phyloP scores from a whole-genome alignment of 1,140 invertebrate genomes.

The Trissolcus basalis region DNA sequence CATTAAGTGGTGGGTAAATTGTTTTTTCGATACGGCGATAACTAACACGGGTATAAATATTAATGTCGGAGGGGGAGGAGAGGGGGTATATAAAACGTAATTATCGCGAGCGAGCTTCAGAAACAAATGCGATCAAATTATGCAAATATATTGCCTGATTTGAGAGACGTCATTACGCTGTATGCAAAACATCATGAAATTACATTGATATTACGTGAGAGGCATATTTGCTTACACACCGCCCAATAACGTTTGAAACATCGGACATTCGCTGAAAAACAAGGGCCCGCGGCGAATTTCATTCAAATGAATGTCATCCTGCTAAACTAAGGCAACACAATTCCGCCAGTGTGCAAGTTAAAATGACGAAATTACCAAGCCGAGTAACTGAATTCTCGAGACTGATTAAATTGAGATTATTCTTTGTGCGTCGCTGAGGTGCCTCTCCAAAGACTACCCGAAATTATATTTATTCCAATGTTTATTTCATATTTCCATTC shows the following conservation, averaged over 20 bases:
- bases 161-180: slow-evolving; percentile 36
- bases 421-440: neutral
- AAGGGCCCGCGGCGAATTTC: slow-evolving; percentile 20
- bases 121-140: slow-evolving; percentile 24
- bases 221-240: slow-evolving; percentile 29
- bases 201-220: slow-evolving; percentile 44
- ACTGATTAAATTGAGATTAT: slow-evolving; percentile 54
- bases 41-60: slow-evolving; percentile 14
- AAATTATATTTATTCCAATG: too few relatives aligned
- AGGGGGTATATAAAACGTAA: slow-evolving; percentile 9
- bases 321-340: slow-evolving; percentile 24
- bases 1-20: slow-evolving; percentile 23
- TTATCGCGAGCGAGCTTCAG: slow-evolving; percentile 15
- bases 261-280: slow-evolving; percentile 15
- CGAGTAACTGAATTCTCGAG: slow-evolving; percentile 30
- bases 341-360: slow-evolving; percentile 21
- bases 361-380: slow-evolving; percentile 40
- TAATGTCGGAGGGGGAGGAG: neutral
- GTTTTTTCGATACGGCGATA: slow-evolving; percentile 16
- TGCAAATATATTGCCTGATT: slow-evolving; percentile 40
- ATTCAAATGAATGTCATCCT: slow-evolving; percentile 40
- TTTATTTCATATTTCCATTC: too few relatives aligned
- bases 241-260: slow-evolving; percentile 29
- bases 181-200: slow-evolving; percentile 45
- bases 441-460: too few relatives aligned